A percentile compares a stretch with the other conserved stretches of the same genome.
phyloP scores from a whole-genome alignment of 2,113 vertebrate genomes.

The Circaetus gallicus region DNA sequence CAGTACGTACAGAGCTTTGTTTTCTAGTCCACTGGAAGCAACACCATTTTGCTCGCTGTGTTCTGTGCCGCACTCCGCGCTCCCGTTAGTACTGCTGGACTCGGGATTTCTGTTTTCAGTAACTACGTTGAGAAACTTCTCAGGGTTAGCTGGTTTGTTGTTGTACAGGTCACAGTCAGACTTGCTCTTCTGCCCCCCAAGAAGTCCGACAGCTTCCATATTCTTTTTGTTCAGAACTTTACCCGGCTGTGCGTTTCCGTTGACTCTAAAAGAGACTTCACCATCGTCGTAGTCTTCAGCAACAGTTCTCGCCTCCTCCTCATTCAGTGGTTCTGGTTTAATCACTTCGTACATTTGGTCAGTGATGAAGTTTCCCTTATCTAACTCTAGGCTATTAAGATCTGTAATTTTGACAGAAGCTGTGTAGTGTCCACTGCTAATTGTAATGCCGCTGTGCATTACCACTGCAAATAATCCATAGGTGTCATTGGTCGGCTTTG shows the following conservation, averaged over 20 bases:
- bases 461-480: slow-evolving; percentile 94
- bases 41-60: neutral
- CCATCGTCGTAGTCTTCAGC: slow-evolving; percentile 79
- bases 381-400: slow-evolving; percentile 74
- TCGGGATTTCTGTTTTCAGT: slow-evolving; percentile 67
- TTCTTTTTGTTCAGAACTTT: slow-evolving; percentile 85
- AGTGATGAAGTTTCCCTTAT: slow-evolving; percentile 67
- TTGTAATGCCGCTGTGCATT: slow-evolving; percentile 97
- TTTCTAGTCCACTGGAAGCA: slow-evolving; percentile 42
- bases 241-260: slow-evolving; percentile 49
- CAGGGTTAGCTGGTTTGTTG: slow-evolving; percentile 74
- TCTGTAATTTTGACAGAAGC: slow-evolving; percentile 88
- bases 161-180: slow-evolving; percentile 79
- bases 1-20: slow-evolving; percentile 64
- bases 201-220: slow-evolving; percentile 85
- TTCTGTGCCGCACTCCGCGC: neutral
- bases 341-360: slow-evolving; percentile 57
- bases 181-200: slow-evolving; percentile 91
- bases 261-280: slow-evolving; percentile 82
- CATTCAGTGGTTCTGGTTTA: slow-evolving; percentile 69
- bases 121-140: slow-evolving; percentile 64
- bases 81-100: slow-evolving; percentile 15
- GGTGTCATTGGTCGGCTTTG: slow-evolving; percentile 79
- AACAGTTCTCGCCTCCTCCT: slow-evolving; percentile 66
- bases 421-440: slow-evolving; percentile 97